Conservation (phyloP, 2,888 invertebrate species). For the Capitulum mitella region DNA sequence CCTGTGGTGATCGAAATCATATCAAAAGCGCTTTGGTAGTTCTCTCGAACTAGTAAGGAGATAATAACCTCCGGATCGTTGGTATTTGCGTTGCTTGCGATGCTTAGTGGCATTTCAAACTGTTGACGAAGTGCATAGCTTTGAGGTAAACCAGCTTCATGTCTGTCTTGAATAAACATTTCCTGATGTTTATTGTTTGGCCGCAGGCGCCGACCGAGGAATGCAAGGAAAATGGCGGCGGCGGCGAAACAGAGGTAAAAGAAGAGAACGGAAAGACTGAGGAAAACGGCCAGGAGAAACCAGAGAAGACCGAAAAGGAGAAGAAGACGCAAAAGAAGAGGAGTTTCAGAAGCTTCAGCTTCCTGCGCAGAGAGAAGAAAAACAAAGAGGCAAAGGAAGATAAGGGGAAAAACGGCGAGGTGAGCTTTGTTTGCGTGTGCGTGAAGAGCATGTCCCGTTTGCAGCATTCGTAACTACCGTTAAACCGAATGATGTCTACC, state of each 20-base stretch:
- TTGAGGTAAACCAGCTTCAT: too few relatives aligned
- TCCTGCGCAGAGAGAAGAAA: slow-evolving; percentile 12
- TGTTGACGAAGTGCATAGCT: too few relatives aligned
- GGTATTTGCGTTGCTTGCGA: too few relatives aligned
- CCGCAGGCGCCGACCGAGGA: not conserved
- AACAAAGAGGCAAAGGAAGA: not conserved
- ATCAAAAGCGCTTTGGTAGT: too few relatives aligned
- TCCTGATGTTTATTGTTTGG: too few relatives aligned
- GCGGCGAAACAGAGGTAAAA: not conserved
- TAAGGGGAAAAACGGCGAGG: not conserved
- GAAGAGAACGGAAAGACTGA: not conserved
- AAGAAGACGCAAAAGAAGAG: slow-evolving; percentile 11
- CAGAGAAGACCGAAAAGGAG: not conserved
- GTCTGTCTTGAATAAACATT: too few relatives aligned
- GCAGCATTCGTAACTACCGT: too few relatives aligned
- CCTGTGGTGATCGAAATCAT: too few relatives aligned
- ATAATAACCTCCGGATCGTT: too few relatives aligned
- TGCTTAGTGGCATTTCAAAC: too few relatives aligned
- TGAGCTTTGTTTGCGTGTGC: not conserved
- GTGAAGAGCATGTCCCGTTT: not conserved
- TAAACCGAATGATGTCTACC: too few relatives aligned
- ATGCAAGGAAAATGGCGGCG: not conserved
- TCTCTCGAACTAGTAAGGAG: too few relatives aligned
- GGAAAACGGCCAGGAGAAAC: not conserved
- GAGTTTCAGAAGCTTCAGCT: slow-evolving; percentile 16